Evolutionary conservation across 2,113 vertebrate species (phyloP).

Genomic region (Tragelaphus imberbis): DNA sequence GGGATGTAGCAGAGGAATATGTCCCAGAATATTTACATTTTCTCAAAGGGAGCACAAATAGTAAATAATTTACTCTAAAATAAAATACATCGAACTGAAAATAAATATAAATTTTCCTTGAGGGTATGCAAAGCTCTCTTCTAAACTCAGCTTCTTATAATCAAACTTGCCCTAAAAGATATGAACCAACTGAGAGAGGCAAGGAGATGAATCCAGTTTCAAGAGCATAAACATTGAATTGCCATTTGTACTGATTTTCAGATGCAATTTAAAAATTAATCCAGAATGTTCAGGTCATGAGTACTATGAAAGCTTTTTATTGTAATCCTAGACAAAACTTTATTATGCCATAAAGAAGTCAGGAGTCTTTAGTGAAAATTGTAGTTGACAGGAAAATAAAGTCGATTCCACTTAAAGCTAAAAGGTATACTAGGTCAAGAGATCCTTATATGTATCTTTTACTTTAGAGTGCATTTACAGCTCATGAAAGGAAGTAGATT

Average conservation of each 20-base stretch:
- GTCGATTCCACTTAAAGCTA: conserved; percentile 50
- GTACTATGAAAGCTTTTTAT: conserved; percentile 66
- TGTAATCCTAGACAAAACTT: conserved; percentile 59
- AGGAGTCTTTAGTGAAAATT: conserved; percentile 59
- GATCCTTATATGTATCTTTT: conserved; percentile 7
- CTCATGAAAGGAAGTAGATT: conserved; percentile 39
- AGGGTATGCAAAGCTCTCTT: neutral
- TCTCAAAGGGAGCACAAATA: neutral
- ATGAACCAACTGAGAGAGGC: neutral
- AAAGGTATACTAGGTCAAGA: conserved; percentile 25
- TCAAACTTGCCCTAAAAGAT: conserved; percentile 26
- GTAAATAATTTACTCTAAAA: conserved; percentile 3
- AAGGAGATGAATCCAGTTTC: neutral
- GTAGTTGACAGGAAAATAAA: conserved; percentile 64
- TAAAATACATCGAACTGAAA: neutral
- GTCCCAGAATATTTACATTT: neutral
- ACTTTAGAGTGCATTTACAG: conserved; percentile 17
- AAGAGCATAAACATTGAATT: conserved; percentile 46
- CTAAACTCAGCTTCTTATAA: conserved; percentile 12
- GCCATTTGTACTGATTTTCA: conserved; percentile 67
- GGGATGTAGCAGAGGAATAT: neutral
- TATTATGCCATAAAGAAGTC: conserved; percentile 54
- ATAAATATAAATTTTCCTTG: neutral
- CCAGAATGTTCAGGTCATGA: conserved; percentile 38
- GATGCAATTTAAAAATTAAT: conserved; percentile 70